Evolutionary conservation across 2,797 vertebrate genomes (phyloP).

Genomic region (Notolabrus celidotus): DNA sequence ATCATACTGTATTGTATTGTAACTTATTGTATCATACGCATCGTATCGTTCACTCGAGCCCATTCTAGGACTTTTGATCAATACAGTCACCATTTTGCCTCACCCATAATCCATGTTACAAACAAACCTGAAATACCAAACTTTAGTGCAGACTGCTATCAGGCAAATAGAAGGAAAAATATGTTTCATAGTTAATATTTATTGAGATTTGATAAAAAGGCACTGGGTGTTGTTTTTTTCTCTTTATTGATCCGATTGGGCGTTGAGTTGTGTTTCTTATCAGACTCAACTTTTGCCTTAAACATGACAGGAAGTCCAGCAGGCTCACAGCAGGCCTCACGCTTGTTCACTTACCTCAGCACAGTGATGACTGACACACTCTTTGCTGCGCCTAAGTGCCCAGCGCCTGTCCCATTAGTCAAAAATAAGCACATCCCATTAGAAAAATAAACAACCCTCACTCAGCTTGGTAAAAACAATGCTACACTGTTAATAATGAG

Average conservation of each 20-base stretch:
- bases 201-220: no score
- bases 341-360: slow-evolving; percentile 50
- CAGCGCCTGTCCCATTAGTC: slow-evolving; percentile 68
- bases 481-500: slow-evolving; percentile 52
- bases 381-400: slow-evolving; percentile 59
- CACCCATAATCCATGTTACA: no score
- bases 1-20: no score
- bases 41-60: no score
- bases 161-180: no score
- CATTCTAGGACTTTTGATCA: no score
- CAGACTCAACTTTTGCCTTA: slow-evolving; percentile 2
- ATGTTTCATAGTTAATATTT: no score
- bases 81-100: no score
- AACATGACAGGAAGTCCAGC: slow-evolving; percentile 58
- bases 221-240: no score
- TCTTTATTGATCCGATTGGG: background rate
- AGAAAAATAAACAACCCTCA: slow-evolving; percentile 73
- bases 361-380: slow-evolving; percentile 61
- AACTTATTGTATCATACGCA: no score
- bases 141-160: no score
- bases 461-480: slow-evolving; percentile 69
- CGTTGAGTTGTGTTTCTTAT: background rate
- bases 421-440: slow-evolving; percentile 76
- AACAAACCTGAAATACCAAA: no score
- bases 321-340: slow-evolving; percentile 28